Evolutionary conservation across 2,888 invertebrate genomes (phyloP), one percentile per base, ranked within the genome.

Genomic region (Mesodorylaimus sp.): DNA sequence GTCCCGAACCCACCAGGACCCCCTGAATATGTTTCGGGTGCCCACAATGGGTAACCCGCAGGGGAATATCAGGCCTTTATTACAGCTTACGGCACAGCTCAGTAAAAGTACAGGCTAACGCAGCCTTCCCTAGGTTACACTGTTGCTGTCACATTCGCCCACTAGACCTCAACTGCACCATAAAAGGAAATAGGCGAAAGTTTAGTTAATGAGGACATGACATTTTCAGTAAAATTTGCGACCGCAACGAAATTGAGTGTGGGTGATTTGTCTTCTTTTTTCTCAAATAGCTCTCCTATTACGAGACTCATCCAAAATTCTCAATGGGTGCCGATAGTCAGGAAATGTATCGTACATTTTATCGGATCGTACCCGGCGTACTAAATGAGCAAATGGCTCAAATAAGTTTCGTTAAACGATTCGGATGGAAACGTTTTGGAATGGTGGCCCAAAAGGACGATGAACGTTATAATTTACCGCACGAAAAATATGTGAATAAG

Each of bases 281-380:
- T n/a, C n/a, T n/a, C n/a, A n/a, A n/a, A n/a, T 74, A 87, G 81
- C 72, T 93, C 7, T 89, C 91, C 16, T 93, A 91, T 69, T 91
- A 89, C 3, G 93, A 95, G 69, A 93, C 89, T 2, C 89, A 93
- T 70, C 93, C 93, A 1, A 87, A 89, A 83, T 87, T 91, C 70
- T 65, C 66, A 0, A 63, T 13, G n/a, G 85, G 85, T 3, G 81
- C 79, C 63, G 80, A 83, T 62, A 83, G 83, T 58, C 48, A 62
- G 27, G 58, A 58, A 39, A 63, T 61, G 39, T 93, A 88, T 68
- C 89, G 89, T 7, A 88, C 91, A 69, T 89, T 93, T 75, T 93
- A 88, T 72, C 79, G 93, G 46, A 85, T 91, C 54, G 91, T 91
- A 23, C 93, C 93, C 0, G 87, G 87, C 48, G 91, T 93, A 69